A percentile compares a stretch with the other conserved stretches of the same genome.
phyloP scores from a whole-genome alignment of 2,888 invertebrate genomes.

The Luperina testacea region DNA sequence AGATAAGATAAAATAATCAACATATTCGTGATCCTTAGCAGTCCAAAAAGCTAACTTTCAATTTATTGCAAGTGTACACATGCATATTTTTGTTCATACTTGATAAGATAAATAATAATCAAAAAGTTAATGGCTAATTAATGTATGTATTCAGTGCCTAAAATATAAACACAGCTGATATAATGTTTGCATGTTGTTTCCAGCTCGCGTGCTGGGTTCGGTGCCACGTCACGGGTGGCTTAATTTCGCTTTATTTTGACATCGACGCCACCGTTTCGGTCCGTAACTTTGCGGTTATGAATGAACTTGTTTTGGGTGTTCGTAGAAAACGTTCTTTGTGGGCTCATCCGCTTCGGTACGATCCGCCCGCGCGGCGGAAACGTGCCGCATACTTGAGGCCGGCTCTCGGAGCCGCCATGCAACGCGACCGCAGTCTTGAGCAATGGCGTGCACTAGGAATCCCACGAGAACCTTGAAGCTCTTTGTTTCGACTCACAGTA shows the following conservation, averaged over 20 bases:
- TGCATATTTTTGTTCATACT: conserved; percentile 39
- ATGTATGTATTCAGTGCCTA: conserved; percentile 46
- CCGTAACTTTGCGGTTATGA: conserved; percentile 79
- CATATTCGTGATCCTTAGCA: conserved; percentile 14
- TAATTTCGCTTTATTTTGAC: conserved; percentile 77
- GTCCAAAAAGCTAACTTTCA: conserved; percentile 17
- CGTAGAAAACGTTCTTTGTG: conserved; percentile 79
- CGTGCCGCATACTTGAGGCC: conserved; percentile 73
- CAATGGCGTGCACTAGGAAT: conserved; percentile 76
- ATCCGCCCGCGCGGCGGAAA: conserved; percentile 75
- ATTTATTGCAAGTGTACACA: conserved; percentile 23
- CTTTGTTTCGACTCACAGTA: conserved; percentile 78
- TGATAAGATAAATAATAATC: conserved; percentile 60
- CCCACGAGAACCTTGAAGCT: conserved; percentile 80
- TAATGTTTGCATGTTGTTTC: conserved; percentile 49
- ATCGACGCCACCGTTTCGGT: conserved; percentile 74
- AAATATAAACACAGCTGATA: conserved; percentile 61
- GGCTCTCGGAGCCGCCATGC: conserved; percentile 62
- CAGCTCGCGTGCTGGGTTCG: conserved; percentile 51
- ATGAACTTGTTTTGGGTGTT: conserved; percentile 81
- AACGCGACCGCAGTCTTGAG: conserved; percentile 80
- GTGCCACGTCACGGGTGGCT: conserved; percentile 71
- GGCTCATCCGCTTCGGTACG: conserved; percentile 69
- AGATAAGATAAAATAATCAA: conserved; percentile 20
- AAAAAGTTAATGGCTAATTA: conserved; percentile 49